A percentile compares a stretch with the other conserved stretches of the same genome.
These are phyloP conservation scores for Leguminivora glycinivorella DNA, from an alignment of 1,140 invertebrate species.

Conservation along the genomic window DNA sequence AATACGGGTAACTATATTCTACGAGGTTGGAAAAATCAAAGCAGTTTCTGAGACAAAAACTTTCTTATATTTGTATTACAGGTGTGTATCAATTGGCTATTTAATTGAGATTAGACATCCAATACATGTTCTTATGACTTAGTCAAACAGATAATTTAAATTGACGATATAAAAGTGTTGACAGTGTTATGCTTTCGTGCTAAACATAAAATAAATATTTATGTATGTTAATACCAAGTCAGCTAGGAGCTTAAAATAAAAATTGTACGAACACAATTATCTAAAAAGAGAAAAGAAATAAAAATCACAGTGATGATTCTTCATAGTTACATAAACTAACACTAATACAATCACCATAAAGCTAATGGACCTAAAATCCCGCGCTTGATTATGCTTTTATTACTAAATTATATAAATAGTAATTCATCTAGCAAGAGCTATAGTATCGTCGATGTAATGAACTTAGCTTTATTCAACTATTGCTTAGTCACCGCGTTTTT, in stretches of 20 bases:
- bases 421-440: constrained; percentile 22
- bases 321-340: constrained; percentile 23
- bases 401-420: constrained; percentile 10
- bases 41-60: constrained; percentile 34
- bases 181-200: constrained; percentile 16
- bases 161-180: neutral
- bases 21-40: constrained; percentile 31
- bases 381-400: constrained; percentile 1
- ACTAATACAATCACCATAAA: constrained; percentile 30
- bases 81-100: constrained; percentile 14
- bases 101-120: neutral
- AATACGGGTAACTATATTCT: too few relatives aligned
- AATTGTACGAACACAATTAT: constrained; percentile 15
- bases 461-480: neutral
- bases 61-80: constrained; percentile 32
- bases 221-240: neutral
- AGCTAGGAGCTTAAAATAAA: neutral
- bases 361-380: constrained; percentile 37
- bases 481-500: neutral
- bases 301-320: constrained; percentile 48
- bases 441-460: constrained; percentile 1
- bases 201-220: constrained; percentile 33
- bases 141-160: neutral
- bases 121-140: neutral
- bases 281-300: constrained; percentile 34